These are phyloP conservation scores for Anomalospiza imberbis DNA, from an alignment of 2,797 vertebrate species.

Conservation along the genomic window DNA sequence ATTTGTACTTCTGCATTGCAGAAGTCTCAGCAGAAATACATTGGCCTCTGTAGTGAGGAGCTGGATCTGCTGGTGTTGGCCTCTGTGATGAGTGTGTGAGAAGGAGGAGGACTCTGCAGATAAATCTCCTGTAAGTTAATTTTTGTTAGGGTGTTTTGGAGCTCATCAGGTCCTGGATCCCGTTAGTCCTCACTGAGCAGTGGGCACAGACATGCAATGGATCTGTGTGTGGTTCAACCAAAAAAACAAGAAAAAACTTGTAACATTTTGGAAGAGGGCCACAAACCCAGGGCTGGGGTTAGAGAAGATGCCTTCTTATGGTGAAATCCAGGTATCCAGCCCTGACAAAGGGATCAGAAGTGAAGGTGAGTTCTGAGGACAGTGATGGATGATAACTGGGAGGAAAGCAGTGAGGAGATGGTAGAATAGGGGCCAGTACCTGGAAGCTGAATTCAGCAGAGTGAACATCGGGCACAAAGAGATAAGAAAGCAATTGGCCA, in stretches of 20 bases:
- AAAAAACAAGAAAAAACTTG: background rate
- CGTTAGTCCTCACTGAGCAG: background rate
- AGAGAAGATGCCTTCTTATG: background rate
- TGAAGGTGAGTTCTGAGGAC: background rate
- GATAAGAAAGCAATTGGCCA: background rate
- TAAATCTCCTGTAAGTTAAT: background rate
- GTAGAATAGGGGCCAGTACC: background rate
- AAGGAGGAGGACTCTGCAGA: background rate
- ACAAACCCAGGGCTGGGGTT: background rate
- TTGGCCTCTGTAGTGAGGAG: background rate
- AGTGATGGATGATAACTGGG: background rate
- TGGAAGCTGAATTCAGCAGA: background rate
- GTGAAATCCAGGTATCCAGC: background rate
- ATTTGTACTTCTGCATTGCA: background rate
- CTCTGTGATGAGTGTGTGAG: background rate
- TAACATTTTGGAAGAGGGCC: background rate
- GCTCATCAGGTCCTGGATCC: background rate
- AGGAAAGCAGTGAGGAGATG: background rate
- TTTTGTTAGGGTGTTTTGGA: background rate
- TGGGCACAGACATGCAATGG: rapidly evolving
- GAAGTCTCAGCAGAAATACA: background rate
- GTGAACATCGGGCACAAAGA: background rate
- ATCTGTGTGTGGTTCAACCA: background rate
- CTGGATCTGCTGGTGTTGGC: background rate
- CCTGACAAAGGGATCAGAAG: background rate